Evolutionary conservation across 1,140 invertebrate species (phyloP), one percentile per base, ranked within the genome.

Genomic region (Zaprionus gabonicus): DNA sequence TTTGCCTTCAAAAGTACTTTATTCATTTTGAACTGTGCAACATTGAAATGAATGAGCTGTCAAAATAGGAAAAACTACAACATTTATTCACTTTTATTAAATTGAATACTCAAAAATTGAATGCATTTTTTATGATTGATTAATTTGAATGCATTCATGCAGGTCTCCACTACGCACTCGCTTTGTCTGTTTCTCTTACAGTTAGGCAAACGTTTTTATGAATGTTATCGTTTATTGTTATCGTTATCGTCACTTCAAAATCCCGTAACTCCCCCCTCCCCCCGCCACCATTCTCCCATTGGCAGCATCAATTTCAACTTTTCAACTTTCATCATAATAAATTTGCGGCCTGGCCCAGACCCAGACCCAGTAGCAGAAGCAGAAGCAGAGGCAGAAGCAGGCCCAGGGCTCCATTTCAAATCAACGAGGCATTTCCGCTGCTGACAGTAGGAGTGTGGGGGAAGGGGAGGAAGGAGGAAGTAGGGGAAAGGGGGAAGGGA

Each of bases 291-390:
- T 2, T 13, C 20, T 28, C 41, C 12, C 44, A 51, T 56, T 60
- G 67, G 70, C 82, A 62, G 78, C 82, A 85, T 85, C 82, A 85
- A 85, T 85, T 85, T 85, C 82, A 85, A 85, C 82, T 85, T 85
- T 85, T 85, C 82, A 85, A 85, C 82, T 85, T 85, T 85, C 85
- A 85, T 85, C 82, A 85, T 85, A 81, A 85, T 85, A 85, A 85
- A 85, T 85, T 79, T 85, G 82, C 75, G 82, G 80, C 75, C 41
- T 71, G 70, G 75, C 78, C 62, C 62, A 80, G 57, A 72, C 71
- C 67, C 69, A 49, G 65, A 56, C 6, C 25, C 23, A 17, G 60
- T 23, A 23, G 23, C 23, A 23, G 23, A 23, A 23, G 23, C 23
- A 1, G 15, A 15, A 13, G 34, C 9, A 36, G 38, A 3, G 15